Conservation (phyloP, 1,140 invertebrate genomes). For the Metaphire vulgaris region DNA sequence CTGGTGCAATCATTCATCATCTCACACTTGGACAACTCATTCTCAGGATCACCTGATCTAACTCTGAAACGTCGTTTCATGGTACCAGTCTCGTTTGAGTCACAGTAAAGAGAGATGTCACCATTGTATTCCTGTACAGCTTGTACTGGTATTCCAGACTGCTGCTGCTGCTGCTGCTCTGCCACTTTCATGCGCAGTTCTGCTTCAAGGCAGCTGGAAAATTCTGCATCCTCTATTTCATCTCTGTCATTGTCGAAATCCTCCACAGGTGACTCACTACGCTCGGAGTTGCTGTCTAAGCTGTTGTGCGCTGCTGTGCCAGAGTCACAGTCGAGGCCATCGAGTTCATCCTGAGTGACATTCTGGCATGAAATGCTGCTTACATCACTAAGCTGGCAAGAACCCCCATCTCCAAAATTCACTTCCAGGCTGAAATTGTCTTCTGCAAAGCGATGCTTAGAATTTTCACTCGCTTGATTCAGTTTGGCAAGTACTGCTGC, state of each 20-base stretch:
- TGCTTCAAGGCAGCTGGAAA: slow-evolving; percentile 36
- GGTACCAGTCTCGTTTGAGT: slow-evolving; percentile 21
- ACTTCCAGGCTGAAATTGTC: slow-evolving; percentile 28
- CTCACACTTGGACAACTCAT: background rate
- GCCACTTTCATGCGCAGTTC: slow-evolving; percentile 60
- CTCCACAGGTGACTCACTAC: slow-evolving; percentile 7
- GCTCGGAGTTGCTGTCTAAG: slow-evolving; percentile 17
- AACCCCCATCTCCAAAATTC: slow-evolving; percentile 44
- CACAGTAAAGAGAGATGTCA: background rate
- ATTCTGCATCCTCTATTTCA: slow-evolving; percentile 9
- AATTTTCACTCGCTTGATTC: background rate
- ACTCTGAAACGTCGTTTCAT: slow-evolving; percentile 17
- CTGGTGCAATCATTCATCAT: background rate
- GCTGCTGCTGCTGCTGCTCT: slow-evolving; percentile 28
- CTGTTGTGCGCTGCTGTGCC: slow-evolving; percentile 8
- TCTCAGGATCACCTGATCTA: background rate
- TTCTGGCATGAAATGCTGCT: slow-evolving; percentile 48
- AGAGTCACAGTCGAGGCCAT: slow-evolving; percentile 14
- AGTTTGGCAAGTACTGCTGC: background rate
- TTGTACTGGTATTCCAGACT: background rate
- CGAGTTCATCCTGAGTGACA: slow-evolving; percentile 39
- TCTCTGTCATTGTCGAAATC: slow-evolving; percentile 16
- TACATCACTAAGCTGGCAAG: slow-evolving; percentile 47
- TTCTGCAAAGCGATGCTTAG: slow-evolving; percentile 3
- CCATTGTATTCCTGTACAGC: background rate